Conservation (phyloP, 2,797 vertebrate genomes). For the Phrynocephalus guinanensis region DNA sequence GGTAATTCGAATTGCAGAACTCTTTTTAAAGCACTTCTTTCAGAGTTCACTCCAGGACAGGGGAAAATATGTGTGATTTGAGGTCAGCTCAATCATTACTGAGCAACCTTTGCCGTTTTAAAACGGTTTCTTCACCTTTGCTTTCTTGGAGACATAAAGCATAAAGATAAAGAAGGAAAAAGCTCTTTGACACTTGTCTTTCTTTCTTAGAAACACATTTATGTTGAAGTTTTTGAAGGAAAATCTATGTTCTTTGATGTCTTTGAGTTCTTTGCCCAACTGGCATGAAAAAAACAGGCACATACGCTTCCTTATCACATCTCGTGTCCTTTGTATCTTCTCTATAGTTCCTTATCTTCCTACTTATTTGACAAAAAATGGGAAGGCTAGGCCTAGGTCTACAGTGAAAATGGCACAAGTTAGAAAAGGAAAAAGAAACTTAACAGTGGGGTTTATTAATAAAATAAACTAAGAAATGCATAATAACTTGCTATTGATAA, state of each 20-base stretch:
- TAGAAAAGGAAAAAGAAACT: too few species aligned
- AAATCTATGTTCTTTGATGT: not conserved
- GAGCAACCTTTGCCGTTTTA: not conserved
- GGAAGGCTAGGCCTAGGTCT: not conserved
- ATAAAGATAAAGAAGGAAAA: not conserved
- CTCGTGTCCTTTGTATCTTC: not conserved
- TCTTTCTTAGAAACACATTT: not conserved
- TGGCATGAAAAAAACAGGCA: not conserved
- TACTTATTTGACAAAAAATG: not conserved
- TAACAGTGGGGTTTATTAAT: too few species aligned
- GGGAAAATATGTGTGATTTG: not conserved
- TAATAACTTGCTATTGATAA: too few species aligned
- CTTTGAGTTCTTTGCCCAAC: not conserved
- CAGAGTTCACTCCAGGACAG: not conserved
- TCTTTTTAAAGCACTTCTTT: too few species aligned
- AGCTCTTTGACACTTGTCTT: not conserved
- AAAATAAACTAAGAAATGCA: too few species aligned
- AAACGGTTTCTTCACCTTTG: conserved; percentile 2
- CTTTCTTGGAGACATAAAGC: not conserved
- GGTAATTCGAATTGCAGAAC: too few species aligned
- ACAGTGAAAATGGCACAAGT: too few species aligned
- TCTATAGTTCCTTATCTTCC: not conserved
- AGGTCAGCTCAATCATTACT: not conserved
- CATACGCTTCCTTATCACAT: not conserved
- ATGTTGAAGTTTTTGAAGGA: not conserved